These are phyloP conservation scores for Boulengeromyrus knoepffleri DNA, from an alignment of 2,113 vertebrate genomes.

Conservation along the genomic window DNA sequence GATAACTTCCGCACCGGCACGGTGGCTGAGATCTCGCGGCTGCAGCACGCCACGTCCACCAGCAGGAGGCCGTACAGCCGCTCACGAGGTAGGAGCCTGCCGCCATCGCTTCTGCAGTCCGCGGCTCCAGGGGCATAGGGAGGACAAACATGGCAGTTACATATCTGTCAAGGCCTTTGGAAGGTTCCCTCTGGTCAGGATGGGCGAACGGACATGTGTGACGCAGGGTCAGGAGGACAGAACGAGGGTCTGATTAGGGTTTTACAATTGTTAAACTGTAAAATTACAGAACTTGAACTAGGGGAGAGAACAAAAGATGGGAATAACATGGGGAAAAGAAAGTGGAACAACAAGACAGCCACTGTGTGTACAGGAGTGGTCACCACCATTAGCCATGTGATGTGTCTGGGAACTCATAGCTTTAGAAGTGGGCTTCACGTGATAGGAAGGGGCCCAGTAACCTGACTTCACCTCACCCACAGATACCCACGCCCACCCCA, in stretches of 20 bases:
- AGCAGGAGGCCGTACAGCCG: slow-evolving; percentile 75
- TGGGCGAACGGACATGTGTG: background rate
- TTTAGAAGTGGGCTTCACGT: background rate
- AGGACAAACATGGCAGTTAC: background rate
- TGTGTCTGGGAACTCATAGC: background rate
- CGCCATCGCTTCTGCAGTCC: background rate
- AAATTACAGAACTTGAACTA: too few relatives aligned
- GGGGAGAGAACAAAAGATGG: background rate
- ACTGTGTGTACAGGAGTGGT: background rate
- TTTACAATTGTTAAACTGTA: background rate
- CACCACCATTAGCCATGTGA: background rate
- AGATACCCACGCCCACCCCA: background rate
- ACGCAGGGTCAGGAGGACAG: background rate
- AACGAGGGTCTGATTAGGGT: background rate
- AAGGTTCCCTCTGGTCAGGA: background rate
- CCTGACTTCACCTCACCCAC: background rate
- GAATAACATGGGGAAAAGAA: background rate
- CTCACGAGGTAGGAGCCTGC: slow-evolving; percentile 68
- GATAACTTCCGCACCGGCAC: slow-evolving; percentile 90
- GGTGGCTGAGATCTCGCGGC: slow-evolving; percentile 80
- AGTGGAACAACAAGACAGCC: background rate
- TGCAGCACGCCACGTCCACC: slow-evolving; percentile 73
- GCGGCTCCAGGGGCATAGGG: background rate
- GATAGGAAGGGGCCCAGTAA: background rate
- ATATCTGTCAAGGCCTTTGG: background rate